Evolutionary conservation across 2,113 vertebrate species (phyloP), one percentile per base, ranked within the genome.

Genomic region (Elephas maximus): DNA sequence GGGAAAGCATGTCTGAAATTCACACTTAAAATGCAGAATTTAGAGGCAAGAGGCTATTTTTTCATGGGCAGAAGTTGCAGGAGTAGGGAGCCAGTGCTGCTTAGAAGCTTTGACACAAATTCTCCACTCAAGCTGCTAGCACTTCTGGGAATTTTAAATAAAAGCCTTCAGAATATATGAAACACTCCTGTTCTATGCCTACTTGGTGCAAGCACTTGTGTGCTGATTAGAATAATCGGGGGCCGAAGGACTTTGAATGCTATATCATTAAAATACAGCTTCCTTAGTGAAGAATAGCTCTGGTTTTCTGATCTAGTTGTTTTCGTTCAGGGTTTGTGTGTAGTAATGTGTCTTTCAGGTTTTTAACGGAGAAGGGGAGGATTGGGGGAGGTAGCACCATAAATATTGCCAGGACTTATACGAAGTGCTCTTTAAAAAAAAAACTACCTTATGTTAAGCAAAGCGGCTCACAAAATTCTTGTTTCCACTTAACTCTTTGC

Each of bases 351-450:
- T 73, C 44, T 88, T 91, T 53, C 44, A 82, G 26, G 28, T 87
- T 76, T n/a, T 74, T 48, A 33, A 30, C 87, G 48, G 37, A 44
- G 4, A 86, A 95, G 12, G 57, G 4, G n/a, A 87, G 83, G 33
- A 57, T 5, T 71, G 76, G 3, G 30, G 20, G 28, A 93, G 41
- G 28, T 83, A 5, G 41, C 71, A 95, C 57, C 45, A 69, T 71
- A 95, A 96, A 78, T 90, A 92, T n/a, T 85, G 92, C 87, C 44
- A 86, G 83, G 48, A 95, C 65, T 95, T 92, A 51, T 17, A 77
- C 69, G 62, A 82, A 84, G 21, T 60, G 45, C 28, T 90, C 11
- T 86, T 82, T 67, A 33, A 69, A 69, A 69, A 69, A 62, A 62
- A 57, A 57, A 17, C 53, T 30, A 33, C 20, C 24, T 90, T 93